Evolutionary conservation across 2,888 invertebrate genomes (phyloP).

Genomic region (Drosophila neonasuta): DNA sequence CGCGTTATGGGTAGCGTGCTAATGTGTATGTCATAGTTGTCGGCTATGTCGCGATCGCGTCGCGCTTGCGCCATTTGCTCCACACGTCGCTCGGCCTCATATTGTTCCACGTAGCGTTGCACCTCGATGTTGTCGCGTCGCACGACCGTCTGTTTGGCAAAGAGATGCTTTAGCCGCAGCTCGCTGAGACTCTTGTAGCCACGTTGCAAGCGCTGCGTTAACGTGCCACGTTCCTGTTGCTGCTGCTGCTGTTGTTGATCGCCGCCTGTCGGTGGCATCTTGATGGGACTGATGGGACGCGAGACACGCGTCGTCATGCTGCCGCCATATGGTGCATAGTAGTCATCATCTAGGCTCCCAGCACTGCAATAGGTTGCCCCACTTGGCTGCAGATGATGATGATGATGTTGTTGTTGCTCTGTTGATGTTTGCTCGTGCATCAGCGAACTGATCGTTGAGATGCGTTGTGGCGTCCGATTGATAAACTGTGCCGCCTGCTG

Average conservation of each 20-base stretch:
- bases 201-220: slow-evolving; percentile 75
- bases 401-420: not conserved
- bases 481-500: slow-evolving; percentile 71
- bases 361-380: slow-evolving; percentile 72
- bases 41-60: slow-evolving; percentile 68
- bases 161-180: slow-evolving; percentile 78
- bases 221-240: slow-evolving; percentile 39
- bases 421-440: slow-evolving; percentile 62
- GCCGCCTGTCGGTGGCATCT: slow-evolving; percentile 26
- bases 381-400: slow-evolving; percentile 18
- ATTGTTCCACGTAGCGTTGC: slow-evolving; percentile 76
- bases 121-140: slow-evolving; percentile 78
- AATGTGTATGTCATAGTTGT: slow-evolving; percentile 74
- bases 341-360: slow-evolving; percentile 76
- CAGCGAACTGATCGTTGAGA: slow-evolving; percentile 80
- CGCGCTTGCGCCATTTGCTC: slow-evolving; percentile 65
- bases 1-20: slow-evolving; percentile 63
- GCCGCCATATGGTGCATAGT: slow-evolving; percentile 60
- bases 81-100: slow-evolving; percentile 69
- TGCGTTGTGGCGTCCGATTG: slow-evolving; percentile 78
- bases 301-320: slow-evolving; percentile 33
- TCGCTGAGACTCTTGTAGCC: slow-evolving; percentile 80
- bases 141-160: slow-evolving; percentile 78
- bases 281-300: slow-evolving; percentile 67
- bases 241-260: slow-evolving; percentile 13